A percentile compares a stretch with the other conserved stretches of the same genome.
Conservation (phyloP, 2,888 invertebrate genomes). For the Sericinus montela region DNA sequence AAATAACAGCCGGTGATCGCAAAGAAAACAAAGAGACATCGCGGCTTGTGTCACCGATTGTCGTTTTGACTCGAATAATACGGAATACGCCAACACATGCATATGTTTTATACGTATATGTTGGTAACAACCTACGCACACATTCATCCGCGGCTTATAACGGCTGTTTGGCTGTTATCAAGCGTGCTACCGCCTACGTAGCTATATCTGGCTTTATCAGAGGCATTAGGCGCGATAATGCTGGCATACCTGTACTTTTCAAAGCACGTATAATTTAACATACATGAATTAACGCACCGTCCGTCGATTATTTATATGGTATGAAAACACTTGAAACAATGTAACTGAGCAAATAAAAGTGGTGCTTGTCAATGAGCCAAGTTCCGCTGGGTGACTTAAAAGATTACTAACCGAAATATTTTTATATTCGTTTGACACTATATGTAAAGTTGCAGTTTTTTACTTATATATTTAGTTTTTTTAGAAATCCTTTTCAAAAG, state of each 20-base stretch:
- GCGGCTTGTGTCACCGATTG: constrained; percentile 41
- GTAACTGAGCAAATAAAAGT: constrained; percentile 16
- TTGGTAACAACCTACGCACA: constrained; percentile 26
- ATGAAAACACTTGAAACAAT: constrained; percentile 20
- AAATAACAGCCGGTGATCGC: constrained; percentile 50
- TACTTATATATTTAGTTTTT: too few species aligned
- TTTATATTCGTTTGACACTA: too few species aligned
- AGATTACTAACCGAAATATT: too few species aligned
- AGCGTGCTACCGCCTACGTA: constrained; percentile 53
- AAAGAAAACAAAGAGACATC: constrained; percentile 66
- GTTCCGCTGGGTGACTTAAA: background rate
- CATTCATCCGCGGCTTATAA: constrained; percentile 11
- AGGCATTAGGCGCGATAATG: constrained; percentile 54
- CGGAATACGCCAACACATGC: constrained; percentile 17
- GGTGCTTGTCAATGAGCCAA: constrained; percentile 15
- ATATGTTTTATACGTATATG: constrained; percentile 3
- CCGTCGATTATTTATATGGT: constrained; percentile 24
- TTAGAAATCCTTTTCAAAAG: too few species aligned
- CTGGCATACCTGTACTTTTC: constrained; percentile 50
- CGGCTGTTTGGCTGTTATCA: constrained; percentile 32
- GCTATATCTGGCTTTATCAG: constrained; percentile 51
- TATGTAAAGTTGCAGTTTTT: too few species aligned
- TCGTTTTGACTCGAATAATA: constrained; percentile 17
- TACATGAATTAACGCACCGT: constrained; percentile 43
- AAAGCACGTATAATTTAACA: constrained; percentile 34